Evolutionary conservation across 2,797 vertebrate genomes (phyloP).

Genomic region (Hephaestus fuliginosus): DNA sequence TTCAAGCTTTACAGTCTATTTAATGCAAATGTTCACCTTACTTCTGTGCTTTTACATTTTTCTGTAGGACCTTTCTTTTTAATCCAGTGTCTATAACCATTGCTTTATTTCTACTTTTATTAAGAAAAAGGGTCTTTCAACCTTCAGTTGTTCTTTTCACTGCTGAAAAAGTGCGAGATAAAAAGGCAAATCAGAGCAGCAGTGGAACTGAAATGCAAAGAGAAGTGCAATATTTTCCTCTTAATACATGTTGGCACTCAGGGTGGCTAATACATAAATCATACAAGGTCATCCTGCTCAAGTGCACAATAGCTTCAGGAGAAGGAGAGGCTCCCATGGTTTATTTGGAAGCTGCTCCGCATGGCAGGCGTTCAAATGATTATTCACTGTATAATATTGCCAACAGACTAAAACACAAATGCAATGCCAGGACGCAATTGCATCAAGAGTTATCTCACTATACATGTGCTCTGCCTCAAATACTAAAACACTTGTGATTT

Average conservation of each 20-base stretch:
- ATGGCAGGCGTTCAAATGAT: slow-evolving; percentile 69
- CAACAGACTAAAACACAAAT: slow-evolving; percentile 51
- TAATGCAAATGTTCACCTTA: slow-evolving; percentile 8
- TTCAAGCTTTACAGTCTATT: background rate
- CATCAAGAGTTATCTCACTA: slow-evolving; percentile 40
- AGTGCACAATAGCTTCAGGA: slow-evolving; percentile 64
- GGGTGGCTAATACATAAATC: slow-evolving; percentile 69
- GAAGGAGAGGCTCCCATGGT: slow-evolving; percentile 38
- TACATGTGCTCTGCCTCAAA: slow-evolving; percentile 23
- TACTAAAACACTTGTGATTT: slow-evolving; percentile 35
- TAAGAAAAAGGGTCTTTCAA: background rate
- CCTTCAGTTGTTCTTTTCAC: slow-evolving; percentile 15
- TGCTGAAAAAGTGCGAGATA: slow-evolving; percentile 16
- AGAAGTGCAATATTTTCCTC: slow-evolving; percentile 44
- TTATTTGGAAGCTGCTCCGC: slow-evolving; percentile 54
- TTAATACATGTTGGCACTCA: slow-evolving; percentile 55
- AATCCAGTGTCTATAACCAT: slow-evolving; percentile 17
- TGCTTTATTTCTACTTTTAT: slow-evolving; percentile 14
- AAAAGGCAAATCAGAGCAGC: slow-evolving; percentile 30
- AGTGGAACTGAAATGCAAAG: slow-evolving; percentile 36
- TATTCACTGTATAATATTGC: slow-evolving; percentile 64
- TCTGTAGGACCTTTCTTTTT: slow-evolving; percentile 7
- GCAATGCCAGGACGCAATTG: slow-evolving; percentile 49
- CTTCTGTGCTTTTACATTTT: background rate
- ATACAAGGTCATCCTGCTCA: slow-evolving; percentile 67